phyloP scores from a whole-genome alignment of 1,140 invertebrate species.

The Sinella curviseta region DNA sequence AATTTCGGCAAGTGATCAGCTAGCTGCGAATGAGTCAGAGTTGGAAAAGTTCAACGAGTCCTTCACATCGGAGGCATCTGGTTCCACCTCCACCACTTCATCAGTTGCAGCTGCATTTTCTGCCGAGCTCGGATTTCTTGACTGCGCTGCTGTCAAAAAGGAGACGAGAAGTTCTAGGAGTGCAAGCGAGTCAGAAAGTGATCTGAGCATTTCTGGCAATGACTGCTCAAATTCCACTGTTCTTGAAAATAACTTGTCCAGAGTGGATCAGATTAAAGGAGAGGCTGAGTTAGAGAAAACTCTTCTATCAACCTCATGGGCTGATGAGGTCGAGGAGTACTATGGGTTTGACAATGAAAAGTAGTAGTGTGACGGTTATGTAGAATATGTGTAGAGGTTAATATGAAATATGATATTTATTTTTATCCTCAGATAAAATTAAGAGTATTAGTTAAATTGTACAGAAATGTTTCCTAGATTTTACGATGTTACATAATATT shows the following conservation, averaged over 20 bases:
- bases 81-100: conserved; percentile 31
- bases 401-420: no score
- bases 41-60: conserved; percentile 35
- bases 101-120: conserved; percentile 26
- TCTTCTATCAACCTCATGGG: conserved; percentile 10
- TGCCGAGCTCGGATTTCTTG: conserved; percentile 1
- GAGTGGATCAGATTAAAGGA: background rate
- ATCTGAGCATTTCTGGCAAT: background rate
- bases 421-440: no score
- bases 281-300: background rate
- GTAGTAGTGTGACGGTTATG: background rate
- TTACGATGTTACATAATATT: no score
- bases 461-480: no score
- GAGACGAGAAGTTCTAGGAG: background rate
- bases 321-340: conserved; percentile 19
- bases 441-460: no score
- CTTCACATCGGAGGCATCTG: conserved; percentile 39
- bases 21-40: background rate
- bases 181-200: background rate
- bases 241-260: background rate
- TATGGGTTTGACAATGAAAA: background rate
- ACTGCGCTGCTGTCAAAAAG: background rate
- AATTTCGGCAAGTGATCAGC: background rate
- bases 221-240: background rate
- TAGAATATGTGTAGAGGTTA: no score